A percentile compares a stretch with the other conserved stretches of the same genome.
Evolutionary conservation across 2,888 invertebrate species (phyloP).

Genomic region (Drosophila diplacantha): DNA sequence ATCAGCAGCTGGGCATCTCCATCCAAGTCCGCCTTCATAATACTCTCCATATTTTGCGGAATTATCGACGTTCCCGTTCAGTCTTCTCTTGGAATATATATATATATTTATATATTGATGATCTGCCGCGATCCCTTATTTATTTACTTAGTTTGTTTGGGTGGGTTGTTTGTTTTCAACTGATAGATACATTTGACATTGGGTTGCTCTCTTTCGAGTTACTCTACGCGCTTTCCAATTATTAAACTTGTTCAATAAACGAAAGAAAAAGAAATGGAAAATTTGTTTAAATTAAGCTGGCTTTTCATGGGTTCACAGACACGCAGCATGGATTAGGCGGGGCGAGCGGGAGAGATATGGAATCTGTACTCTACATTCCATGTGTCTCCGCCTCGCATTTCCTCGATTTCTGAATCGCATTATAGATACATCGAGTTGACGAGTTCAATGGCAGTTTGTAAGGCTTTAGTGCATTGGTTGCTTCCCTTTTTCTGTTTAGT

Average conservation of each 20-base stretch:
- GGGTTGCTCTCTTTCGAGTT: constrained; percentile 43
- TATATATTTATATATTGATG: constrained; percentile 24
- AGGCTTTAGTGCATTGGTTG: constrained; percentile 31
- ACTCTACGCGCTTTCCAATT: constrained; percentile 63
- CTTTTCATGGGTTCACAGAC: constrained; percentile 32
- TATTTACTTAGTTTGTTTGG: constrained; percentile 7
- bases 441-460: constrained; percentile 30
- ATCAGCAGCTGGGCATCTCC: constrained; percentile 64
- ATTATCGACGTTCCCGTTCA: constrained; percentile 34
- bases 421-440: constrained; percentile 6
- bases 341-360: constrained; percentile 9
- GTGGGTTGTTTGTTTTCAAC: background rate
- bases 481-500: constrained; percentile 15
- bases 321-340: constrained; percentile 35
- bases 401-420: constrained; percentile 22
- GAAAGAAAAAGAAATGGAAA: constrained; percentile 73
- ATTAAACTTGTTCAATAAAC: constrained; percentile 62
- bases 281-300: constrained; percentile 62
- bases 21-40: constrained; percentile 65
- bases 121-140: constrained; percentile 23
- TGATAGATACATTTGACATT: constrained; percentile 1
- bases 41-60: constrained; percentile 60
- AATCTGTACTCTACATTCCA: constrained; percentile 1
- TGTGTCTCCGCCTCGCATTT: constrained; percentile 15
- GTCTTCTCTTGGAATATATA: constrained; percentile 53